A percentile compares a stretch with the other conserved stretches of the same genome.
Conservation (phyloP, 2,888 invertebrate genomes). For the Oscheius myriophilus region DNA sequence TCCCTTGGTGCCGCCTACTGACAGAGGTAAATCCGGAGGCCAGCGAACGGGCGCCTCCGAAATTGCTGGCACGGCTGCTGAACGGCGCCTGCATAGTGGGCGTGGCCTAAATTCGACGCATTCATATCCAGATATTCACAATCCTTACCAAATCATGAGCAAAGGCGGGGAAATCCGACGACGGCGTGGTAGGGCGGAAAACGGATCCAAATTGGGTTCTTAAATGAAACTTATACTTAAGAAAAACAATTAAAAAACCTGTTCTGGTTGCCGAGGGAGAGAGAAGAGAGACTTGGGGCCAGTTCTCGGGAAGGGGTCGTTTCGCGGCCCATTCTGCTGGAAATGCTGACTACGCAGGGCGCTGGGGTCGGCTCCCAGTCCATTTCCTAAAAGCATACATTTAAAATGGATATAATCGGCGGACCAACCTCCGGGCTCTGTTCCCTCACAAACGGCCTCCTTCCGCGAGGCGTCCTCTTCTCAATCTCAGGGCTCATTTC, state of each 20-base stretch:
- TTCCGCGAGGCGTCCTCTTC: conserved; percentile 1
- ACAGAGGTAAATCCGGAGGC: neutral
- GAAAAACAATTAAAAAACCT: too few relatives aligned
- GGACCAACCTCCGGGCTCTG: conserved; percentile 4
- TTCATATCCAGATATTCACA: too few relatives aligned
- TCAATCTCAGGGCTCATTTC: conserved; percentile 16
- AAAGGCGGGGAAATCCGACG: too few relatives aligned
- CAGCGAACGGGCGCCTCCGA: neutral
- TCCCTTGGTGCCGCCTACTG: neutral
- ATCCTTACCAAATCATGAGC: too few relatives aligned
- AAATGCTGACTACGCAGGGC: conserved; percentile 16
- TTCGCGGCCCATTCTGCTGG: conserved; percentile 2
- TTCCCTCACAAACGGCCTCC: neutral
- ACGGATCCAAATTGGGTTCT: too few relatives aligned
- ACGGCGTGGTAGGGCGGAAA: too few relatives aligned
- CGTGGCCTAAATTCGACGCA: too few relatives aligned
- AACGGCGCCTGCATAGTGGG: too few relatives aligned
- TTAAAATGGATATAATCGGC: neutral
- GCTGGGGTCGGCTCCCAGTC: conserved; percentile 50
- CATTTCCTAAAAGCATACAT: conserved; percentile 33
- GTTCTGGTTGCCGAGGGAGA: neutral
- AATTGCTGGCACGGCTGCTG: too few relatives aligned
- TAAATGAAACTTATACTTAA: too few relatives aligned
- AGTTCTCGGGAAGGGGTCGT: conserved; percentile 20
- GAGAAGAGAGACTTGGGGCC: conserved; percentile 10